Base-by-base conservation (phyloP, 2,888 invertebrate genomes). In the Chrysopilus asiliformis region DNA sequence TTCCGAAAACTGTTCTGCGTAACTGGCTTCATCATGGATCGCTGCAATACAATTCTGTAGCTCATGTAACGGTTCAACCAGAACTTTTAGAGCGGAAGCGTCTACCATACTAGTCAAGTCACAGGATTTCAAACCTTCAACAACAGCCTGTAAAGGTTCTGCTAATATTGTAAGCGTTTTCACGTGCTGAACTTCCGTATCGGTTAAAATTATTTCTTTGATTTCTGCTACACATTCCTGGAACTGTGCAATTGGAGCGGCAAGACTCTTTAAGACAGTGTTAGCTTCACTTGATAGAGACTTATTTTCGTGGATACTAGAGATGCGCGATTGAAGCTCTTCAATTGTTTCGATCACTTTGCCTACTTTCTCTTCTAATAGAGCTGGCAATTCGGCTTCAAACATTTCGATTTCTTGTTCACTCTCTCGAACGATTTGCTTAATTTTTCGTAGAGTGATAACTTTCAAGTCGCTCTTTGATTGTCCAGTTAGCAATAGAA, bases 361-460 rank as follows among this genome's bases (percentile, higher is more conserved):
- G 0, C 36, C 39, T n/a, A 44, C 16, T 2, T 36, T 40, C 7
- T 45, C 19, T 0, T 39, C 12, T 2, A 32, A 36, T 8, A 22
- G 7, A 22, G 43, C 47, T 1, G 42, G 12, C 27, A 34, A 45
- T 10, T 52, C 49, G 16, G 18, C 16, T 33, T 62, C 61, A 12
- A 58, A 52, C 30, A 56, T 54, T 40, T 61, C 61, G 26, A 62
- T 60, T 29, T 58, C 56, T 9, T 55, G 53, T 39, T 56, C 53
- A 3, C 55, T 52, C 20, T 49, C 43, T 28, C 53, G 51, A 10
- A 60, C 57, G 3, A 56, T 52, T 17, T 48, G 48, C 4, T 50
- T 45, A 16, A 62, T 56, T 31, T 55, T 49, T 13, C 53, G 49
- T 2, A 62, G 43, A 1, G 52, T 55, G 8, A 50, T 47, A 3